Conservation (phyloP, 2,113 vertebrate species). For the Atractosteus spatula region DNA sequence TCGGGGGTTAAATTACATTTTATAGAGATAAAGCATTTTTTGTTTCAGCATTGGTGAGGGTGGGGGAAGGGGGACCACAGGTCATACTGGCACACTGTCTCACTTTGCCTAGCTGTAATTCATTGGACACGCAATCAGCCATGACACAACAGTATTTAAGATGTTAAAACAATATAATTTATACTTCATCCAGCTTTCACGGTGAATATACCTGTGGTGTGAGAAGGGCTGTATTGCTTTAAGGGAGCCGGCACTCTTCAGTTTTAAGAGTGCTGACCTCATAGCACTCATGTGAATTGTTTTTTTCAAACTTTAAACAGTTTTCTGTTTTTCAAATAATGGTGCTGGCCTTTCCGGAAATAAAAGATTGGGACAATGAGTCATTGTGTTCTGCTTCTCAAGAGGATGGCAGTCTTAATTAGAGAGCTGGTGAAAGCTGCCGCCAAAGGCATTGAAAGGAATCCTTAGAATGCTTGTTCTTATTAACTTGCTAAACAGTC, state of each 20-base stretch:
- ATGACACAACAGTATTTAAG: conserved; percentile 32
- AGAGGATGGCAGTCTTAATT: conserved; percentile 49
- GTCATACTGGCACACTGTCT: too few relatives aligned
- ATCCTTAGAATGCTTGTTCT: conserved; percentile 45
- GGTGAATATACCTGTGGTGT: not conserved
- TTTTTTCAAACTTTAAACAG: too few relatives aligned
- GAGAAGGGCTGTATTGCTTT: too few relatives aligned
- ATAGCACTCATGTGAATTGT: not conserved
- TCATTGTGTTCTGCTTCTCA: conserved; percentile 23
- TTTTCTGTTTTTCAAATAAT: not conserved
- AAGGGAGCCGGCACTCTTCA: not conserved
- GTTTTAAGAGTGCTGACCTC: not conserved
- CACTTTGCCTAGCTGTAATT: conserved; percentile 12
- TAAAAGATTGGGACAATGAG: conserved; percentile 21
- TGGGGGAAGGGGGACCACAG: not conserved
- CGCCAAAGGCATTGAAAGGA: conserved; percentile 40
- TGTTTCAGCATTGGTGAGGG: not conserved
- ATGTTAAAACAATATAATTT: conserved; percentile 4
- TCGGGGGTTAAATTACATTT: conserved; percentile 40
- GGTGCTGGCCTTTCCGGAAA: conserved; percentile 36
- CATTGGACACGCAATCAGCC: conserved; percentile 19
- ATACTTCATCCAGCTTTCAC: not conserved
- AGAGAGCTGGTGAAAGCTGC: conserved; percentile 61
- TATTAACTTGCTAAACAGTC: conserved; percentile 24
- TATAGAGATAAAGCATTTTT: conserved; percentile 7